Evolutionary conservation across 2,797 vertebrate genomes (phyloP).

Genomic region (Gephyroberyx darwinii): DNA sequence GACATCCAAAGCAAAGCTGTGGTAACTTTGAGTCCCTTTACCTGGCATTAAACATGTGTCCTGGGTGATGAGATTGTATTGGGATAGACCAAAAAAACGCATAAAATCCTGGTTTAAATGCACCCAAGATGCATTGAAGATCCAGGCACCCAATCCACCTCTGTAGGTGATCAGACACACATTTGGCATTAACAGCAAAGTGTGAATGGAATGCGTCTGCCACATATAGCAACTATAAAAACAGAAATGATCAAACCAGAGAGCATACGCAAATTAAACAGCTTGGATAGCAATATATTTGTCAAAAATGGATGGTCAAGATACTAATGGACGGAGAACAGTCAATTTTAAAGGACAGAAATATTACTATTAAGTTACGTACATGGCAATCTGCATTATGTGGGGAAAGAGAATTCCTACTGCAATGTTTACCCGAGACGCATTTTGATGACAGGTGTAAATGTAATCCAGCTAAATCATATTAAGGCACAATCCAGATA

Average conservation of each 20-base stretch:
- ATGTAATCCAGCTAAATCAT: not conserved
- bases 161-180: conserved; percentile 4
- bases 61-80: not conserved
- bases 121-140: too few species aligned
- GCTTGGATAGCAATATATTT: not conserved
- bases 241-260: conserved; percentile 21
- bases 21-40: not conserved
- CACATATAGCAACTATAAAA: conserved; percentile 27
- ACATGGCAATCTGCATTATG: too few species aligned
- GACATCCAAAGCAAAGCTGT: too few species aligned
- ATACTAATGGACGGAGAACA: too few species aligned
- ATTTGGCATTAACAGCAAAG: conserved; percentile 32
- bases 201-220: conserved; percentile 18
- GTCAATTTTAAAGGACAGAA: too few species aligned
- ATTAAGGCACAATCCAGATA: too few species aligned
- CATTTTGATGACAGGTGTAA: not conserved
- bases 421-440: too few species aligned
- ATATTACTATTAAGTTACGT: too few species aligned
- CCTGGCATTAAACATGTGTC: not conserved
- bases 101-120: not conserved
- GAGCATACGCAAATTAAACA: conserved; percentile 18
- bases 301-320: not conserved
- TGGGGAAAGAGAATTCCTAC: too few species aligned
- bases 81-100: not conserved
- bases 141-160: not conserved